Evolutionary conservation across 1,140 invertebrate genomes (phyloP).

Genomic region (Drosophila miranda): DNA sequence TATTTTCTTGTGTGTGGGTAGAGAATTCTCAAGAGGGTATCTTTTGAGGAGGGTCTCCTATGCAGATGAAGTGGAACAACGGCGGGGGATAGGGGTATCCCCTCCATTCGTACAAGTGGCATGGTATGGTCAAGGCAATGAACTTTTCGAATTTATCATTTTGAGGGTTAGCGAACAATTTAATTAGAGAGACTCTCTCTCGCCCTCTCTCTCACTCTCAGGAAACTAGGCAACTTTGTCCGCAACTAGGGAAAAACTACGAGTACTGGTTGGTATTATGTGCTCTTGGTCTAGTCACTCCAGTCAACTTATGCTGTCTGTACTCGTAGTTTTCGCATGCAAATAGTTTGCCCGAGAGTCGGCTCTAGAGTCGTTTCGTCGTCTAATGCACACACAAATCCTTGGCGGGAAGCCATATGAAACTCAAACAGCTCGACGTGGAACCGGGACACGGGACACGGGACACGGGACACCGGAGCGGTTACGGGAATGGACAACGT

Average conservation of each 20-base stretch:
- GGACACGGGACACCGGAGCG: too few species aligned
- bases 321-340: constrained; percentile 12
- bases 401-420: constrained; percentile 72
- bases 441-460: constrained; percentile 6
- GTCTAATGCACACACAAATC: constrained; percentile 70
- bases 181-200: constrained; percentile 29
- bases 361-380: neutral
- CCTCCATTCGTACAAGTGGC: too few species aligned
- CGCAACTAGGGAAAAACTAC: neutral
- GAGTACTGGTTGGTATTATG: too few species aligned
- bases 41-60: too few species aligned
- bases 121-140: constrained; percentile 1
- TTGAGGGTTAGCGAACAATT: constrained; percentile 35
- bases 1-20: constrained; percentile 2
- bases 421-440: constrained; percentile 57
- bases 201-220: neutral
- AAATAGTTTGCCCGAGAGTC: constrained; percentile 32
- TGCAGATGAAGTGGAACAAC: too few species aligned
- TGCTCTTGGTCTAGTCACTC: neutral
- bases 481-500: constrained; percentile 34
- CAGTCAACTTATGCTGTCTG: neutral
- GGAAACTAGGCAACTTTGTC: constrained; percentile 22
- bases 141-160: constrained; percentile 43
- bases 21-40: constrained; percentile 3
- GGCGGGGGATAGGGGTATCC: too few species aligned